A percentile compares a stretch with the other conserved stretches of the same genome.
These are phyloP conservation scores for Hipposideros armiger DNA, from an alignment of 2,113 vertebrate genomes.

Conservation along the genomic window DNA sequence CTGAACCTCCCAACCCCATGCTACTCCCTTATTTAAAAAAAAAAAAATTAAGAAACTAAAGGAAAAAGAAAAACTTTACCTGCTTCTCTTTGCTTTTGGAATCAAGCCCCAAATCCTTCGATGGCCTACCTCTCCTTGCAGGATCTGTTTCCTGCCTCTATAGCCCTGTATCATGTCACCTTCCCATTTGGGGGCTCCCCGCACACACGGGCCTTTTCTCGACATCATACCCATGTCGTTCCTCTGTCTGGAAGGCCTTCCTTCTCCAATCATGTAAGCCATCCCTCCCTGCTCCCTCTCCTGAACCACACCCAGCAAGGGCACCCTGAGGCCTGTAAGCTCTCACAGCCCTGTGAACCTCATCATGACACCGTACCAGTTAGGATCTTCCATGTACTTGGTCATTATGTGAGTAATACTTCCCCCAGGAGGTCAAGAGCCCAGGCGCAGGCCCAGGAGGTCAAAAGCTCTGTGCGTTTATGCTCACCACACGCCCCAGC, in stretches of 20 bases:
- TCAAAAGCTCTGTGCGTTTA: neutral
- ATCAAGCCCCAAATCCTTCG: neutral
- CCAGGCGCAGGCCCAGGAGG: neutral
- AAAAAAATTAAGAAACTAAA: neutral
- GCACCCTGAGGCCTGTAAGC: too few relatives aligned
- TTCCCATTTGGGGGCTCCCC: neutral
- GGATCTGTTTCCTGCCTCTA: neutral
- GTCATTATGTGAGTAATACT: neutral
- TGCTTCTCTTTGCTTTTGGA: neutral
- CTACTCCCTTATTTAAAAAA: neutral
- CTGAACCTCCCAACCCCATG: neutral
- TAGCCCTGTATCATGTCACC: too few relatives aligned
- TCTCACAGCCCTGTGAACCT: neutral
- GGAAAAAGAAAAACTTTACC: neutral
- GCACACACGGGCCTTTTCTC: neutral
- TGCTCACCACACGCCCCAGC: neutral
- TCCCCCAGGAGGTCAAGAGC: neutral
- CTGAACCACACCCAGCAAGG: neutral
- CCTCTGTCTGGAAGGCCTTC: neutral
- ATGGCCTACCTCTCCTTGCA: neutral
- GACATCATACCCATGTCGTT: neutral
- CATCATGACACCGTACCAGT: neutral
- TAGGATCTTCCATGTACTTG: neutral
- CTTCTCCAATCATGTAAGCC: neutral
- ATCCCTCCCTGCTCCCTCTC: neutral